phyloP scores from a whole-genome alignment of 1,140 invertebrate genomes.

The Coelopa frigida region DNA sequence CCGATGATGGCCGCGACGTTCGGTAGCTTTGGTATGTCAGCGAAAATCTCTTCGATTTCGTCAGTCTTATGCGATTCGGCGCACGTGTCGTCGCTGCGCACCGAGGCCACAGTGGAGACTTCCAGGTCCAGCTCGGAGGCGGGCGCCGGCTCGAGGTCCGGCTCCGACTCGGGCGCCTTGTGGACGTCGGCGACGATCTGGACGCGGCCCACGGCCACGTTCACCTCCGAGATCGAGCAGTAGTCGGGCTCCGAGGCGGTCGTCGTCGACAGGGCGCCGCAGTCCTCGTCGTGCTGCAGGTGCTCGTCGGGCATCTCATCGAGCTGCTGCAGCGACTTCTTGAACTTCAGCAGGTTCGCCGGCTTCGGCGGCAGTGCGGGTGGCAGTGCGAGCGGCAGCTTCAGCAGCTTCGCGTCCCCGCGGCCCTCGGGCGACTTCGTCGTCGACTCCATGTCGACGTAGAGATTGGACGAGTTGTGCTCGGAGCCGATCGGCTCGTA shows the following conservation, averaged over 20 bases:
- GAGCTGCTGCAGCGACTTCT: conserved; percentile 30
- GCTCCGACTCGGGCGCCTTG: conserved; percentile 29
- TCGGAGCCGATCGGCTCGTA: conserved; percentile 48
- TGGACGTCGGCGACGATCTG: conserved; percentile 39
- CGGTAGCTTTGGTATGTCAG: conserved; percentile 50
- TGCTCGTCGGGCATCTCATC: conserved; percentile 22
- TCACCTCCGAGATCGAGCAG: conserved; percentile 50
- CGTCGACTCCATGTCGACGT: conserved; percentile 46
- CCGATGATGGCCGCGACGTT: conserved; percentile 51
- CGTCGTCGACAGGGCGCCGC: conserved; percentile 16
- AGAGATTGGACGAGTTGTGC: conserved; percentile 37
- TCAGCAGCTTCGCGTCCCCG: conserved; percentile 11
- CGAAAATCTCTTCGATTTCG: conserved; percentile 43
- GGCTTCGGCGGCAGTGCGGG: conserved; percentile 59
- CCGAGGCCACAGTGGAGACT: conserved; percentile 11
- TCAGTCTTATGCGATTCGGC: conserved; percentile 33
- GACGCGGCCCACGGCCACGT: conserved; percentile 29
- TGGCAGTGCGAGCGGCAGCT: conserved; percentile 44
- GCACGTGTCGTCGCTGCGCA: conserved; percentile 17
- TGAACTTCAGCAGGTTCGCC: conserved; percentile 47
- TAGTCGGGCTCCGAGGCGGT: conserved; percentile 47
- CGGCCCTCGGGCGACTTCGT: neutral
- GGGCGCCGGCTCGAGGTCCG: conserved; percentile 10
- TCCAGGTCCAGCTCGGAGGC: conserved; percentile 19
- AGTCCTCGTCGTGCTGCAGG: conserved; percentile 3